phyloP scores from a whole-genome alignment of 2,113 vertebrate species.

The Ibidorhyncha struthersii region DNA sequence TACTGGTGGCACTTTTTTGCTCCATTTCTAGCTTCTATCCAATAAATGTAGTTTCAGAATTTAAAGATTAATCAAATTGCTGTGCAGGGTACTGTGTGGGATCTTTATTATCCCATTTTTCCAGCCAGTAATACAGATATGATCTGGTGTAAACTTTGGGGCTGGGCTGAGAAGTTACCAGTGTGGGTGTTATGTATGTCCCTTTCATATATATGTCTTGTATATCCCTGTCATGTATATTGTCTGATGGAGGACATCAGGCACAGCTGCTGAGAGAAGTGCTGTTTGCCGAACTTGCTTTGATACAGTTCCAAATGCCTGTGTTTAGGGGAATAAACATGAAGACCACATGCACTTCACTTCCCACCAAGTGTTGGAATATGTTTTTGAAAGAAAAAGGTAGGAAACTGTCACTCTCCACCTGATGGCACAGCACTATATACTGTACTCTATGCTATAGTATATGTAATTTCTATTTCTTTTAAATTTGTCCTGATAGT shows the following conservation, averaged over 20 bases:
- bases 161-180: not conserved
- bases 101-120: not conserved
- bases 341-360: not conserved
- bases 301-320: not conserved
- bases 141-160: not conserved
- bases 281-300: not conserved
- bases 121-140: not conserved
- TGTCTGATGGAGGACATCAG: not conserved
- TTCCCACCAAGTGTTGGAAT: not conserved
- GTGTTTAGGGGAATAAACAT: not conserved
- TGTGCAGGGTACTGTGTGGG: not conserved
- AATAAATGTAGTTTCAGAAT: not conserved
- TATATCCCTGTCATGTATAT: no score
- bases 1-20: not conserved
- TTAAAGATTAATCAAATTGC: not conserved
- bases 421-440: not conserved
- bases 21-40: not conserved
- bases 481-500: not conserved
- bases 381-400: not conserved
- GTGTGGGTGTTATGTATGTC: not conserved
- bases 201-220: not conserved
- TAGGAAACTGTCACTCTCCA: not conserved
- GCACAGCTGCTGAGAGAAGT: not conserved
- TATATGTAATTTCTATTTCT: not conserved
- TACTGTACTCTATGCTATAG: not conserved